These are phyloP conservation scores for Zaprionus ornatus DNA, from an alignment of 1,140 invertebrate species.

Conservation along the genomic window DNA sequence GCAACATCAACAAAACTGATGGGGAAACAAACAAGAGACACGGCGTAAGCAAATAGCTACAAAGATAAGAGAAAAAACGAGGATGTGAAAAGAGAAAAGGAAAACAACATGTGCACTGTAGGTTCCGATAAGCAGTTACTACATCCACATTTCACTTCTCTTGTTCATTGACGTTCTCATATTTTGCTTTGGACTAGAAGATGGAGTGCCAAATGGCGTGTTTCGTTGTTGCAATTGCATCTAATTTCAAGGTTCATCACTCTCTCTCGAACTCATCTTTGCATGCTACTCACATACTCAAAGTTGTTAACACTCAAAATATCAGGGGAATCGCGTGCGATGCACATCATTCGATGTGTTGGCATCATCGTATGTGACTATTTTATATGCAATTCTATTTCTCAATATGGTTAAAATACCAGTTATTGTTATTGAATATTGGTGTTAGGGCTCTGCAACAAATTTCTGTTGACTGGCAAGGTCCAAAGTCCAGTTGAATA, in stretches of 20 bases:
- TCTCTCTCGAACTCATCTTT: background rate
- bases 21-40: slow-evolving; percentile 18
- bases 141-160: slow-evolving; percentile 2
- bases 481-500: background rate
- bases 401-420: too few relatives aligned
- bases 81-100: background rate
- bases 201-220: slow-evolving; percentile 33
- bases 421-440: too few relatives aligned
- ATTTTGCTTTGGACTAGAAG: slow-evolving; percentile 5
- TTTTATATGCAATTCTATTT: too few relatives aligned
- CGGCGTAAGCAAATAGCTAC: background rate
- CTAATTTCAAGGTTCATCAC: slow-evolving; percentile 25
- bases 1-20: slow-evolving; percentile 32
- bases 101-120: slow-evolving; percentile 25
- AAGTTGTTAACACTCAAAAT: background rate
- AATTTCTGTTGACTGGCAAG: background rate
- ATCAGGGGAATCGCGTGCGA: slow-evolving; percentile 9
- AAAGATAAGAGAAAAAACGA: background rate
- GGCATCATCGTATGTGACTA: too few relatives aligned
- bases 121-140: slow-evolving; percentile 35
- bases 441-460: background rate
- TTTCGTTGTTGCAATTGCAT: slow-evolving; percentile 25
- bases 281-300: background rate
- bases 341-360: slow-evolving; percentile 22
- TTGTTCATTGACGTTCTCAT: background rate